Conservation (phyloP, 2,797 vertebrate species). For the Sebastes umbrosus region DNA sequence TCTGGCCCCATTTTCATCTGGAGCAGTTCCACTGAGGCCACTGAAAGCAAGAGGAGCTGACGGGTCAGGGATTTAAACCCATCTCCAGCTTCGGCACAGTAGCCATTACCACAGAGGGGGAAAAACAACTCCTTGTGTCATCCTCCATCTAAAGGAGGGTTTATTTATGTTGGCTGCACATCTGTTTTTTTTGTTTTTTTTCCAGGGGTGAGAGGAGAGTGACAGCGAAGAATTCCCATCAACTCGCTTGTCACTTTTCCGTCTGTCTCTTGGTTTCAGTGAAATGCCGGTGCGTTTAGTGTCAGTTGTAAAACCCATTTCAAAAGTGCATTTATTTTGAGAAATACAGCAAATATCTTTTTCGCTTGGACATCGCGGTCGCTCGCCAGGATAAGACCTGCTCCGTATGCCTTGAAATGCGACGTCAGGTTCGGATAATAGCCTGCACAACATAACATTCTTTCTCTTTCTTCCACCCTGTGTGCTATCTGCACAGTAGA, state of each 20-base stretch:
- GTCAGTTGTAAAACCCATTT: conserved; percentile 69
- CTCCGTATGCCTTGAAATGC: conserved; percentile 47
- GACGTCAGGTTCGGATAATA: conserved; percentile 51
- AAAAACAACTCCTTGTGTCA: conserved; percentile 70
- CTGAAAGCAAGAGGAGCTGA: conserved; percentile 75
- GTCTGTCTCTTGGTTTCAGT: conserved; percentile 66
- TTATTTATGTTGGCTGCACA: conserved; percentile 71
- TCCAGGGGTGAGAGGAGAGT: conserved; percentile 66
- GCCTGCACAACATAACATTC: conserved; percentile 26
- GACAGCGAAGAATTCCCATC: conserved; percentile 81
- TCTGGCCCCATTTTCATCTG: conserved; percentile 79
- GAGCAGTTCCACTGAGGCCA: conserved; percentile 76
- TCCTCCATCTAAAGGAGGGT: conserved; percentile 59
- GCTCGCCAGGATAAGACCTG: conserved; percentile 34
- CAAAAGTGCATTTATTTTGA: conserved; percentile 68
- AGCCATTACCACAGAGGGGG: conserved; percentile 65
- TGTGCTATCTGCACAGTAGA: conserved; percentile 30
- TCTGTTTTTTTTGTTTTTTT: conserved; percentile 35
- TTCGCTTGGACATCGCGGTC: conserved; percentile 46
- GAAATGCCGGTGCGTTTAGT: conserved; percentile 68
- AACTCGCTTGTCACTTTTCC: conserved; percentile 75
- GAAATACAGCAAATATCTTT: conserved; percentile 56
- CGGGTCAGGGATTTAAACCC: conserved; percentile 79
- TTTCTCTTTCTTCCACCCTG: conserved; percentile 11
- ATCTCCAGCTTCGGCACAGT: conserved; percentile 68